Percentiles rank a stretch among this genome's conserved stretches.
Conservation (phyloP, 2,797 vertebrate species). For the Enteromius anoplus region DNA sequence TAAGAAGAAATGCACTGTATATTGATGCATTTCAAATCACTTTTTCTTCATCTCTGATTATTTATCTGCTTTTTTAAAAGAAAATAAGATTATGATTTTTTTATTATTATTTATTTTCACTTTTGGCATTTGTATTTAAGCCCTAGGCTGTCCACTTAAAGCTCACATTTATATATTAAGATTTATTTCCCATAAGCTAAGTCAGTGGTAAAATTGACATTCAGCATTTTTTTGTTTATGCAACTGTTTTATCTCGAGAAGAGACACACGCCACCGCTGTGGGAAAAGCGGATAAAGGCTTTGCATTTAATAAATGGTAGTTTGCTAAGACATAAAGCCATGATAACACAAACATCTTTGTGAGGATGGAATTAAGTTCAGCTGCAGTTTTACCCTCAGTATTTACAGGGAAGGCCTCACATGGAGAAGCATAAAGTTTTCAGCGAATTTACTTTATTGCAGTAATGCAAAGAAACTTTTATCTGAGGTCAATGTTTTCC, state of each 20-base stretch:
- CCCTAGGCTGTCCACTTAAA: constrained; percentile 74
- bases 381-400: constrained; percentile 61
- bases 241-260: constrained; percentile 72
- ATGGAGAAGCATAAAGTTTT: constrained; percentile 1
- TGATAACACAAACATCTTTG: constrained; percentile 71
- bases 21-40: constrained; percentile 63
- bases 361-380: constrained; percentile 75
- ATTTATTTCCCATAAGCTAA: constrained; percentile 75
- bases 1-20: constrained; percentile 53
- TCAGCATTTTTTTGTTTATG: constrained; percentile 75
- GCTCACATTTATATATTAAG: constrained; percentile 75
- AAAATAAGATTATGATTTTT: constrained; percentile 74
- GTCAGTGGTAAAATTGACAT: constrained; percentile 77
- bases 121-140: constrained; percentile 73
- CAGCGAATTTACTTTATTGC: constrained; percentile 24
- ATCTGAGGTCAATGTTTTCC: not conserved
- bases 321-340: constrained; percentile 76
- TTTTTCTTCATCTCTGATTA: constrained; percentile 69
- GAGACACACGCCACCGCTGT: constrained; percentile 71
- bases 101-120: constrained; percentile 66
- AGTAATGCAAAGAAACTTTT: constrained; percentile 34
- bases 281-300: constrained; percentile 74
- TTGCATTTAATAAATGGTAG: constrained; percentile 73
- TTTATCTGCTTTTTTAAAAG: constrained; percentile 68
- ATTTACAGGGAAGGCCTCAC: constrained; percentile 34